Conservation (phyloP, 1,140 invertebrate genomes). For the Lordiphosa mommai region DNA sequence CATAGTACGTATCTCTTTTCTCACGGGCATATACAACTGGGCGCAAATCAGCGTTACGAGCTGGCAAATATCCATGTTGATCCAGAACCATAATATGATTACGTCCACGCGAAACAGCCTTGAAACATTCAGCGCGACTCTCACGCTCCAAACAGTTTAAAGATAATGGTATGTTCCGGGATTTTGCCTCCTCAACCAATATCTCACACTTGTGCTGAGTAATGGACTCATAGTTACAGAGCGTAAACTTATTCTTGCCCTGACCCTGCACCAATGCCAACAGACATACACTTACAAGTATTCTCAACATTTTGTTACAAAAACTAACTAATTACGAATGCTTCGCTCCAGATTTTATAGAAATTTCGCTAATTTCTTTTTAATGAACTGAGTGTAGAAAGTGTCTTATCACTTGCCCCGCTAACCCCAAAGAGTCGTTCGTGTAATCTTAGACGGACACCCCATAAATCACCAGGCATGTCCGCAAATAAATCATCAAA, state of each 20-base stretch:
- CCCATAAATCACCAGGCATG: conserved; percentile 51
- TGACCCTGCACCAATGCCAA: too few species aligned
- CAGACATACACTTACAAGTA: too few species aligned
- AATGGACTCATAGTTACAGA: too few species aligned
- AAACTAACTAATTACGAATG: not conserved
- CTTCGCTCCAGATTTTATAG: not conserved
- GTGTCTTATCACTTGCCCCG: conserved; percentile 21
- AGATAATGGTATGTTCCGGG: too few species aligned
- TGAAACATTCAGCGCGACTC: too few species aligned
- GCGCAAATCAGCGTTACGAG: conserved; percentile 7
- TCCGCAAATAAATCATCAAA: conserved; percentile 54
- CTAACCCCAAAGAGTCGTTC: conserved; percentile 33
- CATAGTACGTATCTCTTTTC: not conserved
- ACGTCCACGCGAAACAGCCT: too few species aligned
- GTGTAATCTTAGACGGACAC: conserved; percentile 61
- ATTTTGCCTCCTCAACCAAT: too few species aligned
- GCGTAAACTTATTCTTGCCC: too few species aligned
- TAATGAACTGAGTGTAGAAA: not conserved
- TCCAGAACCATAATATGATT: conserved; percentile 19
- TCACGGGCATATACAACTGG: conserved; percentile 18
- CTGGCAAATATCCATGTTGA: conserved; percentile 7
- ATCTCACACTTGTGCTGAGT: too few species aligned
- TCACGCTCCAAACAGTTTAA: too few species aligned
- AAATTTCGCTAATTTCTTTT: conserved; percentile 1
- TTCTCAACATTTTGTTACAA: not conserved